Evolutionary conservation across 2,113 vertebrate genomes (phyloP), one percentile per base, ranked within the genome.

Genomic region (Phalacrocorax pelagicus): DNA sequence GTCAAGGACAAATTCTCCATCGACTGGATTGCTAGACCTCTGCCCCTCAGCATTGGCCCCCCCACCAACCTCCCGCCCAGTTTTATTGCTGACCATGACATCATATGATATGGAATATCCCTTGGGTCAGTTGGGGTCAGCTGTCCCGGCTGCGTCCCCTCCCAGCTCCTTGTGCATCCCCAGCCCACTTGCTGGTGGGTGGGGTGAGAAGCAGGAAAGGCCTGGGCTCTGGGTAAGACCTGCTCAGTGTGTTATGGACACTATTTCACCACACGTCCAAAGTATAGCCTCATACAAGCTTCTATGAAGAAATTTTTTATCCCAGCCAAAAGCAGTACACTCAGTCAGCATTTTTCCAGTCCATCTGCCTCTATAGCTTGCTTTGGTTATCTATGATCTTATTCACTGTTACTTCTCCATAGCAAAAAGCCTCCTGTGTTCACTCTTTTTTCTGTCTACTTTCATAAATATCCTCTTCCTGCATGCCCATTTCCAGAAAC

Each of bases 171-270:
- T 52, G 7, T 10, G 8, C 38, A 6, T 32, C 17, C 15, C 38
- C 23, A n/a, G 15, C 19, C 30, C 14, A 1, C 38, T 30, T 4
- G 0, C 7, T 62, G 9, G 9, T 3, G 21, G 11, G 17, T 2
- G 5, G 27, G 4, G 27, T 11, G 34, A 57, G 22, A 2, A 57
- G n/a, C 40, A 34, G 34, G 38, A 74, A 32, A 38, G 21, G 22
- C 14, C 70, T 38, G 32, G 32, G 16, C 6, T 5, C n/a, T 38
- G 34, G 23, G 36, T 51, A 4, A 83, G 44, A 3, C 6, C 55
- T n/a, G 55, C 66, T 51, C 36, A 51, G 29, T 8, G 51, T 7
- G 4, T 69, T 40, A 44, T 27, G 13, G 49, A 38, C 42, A 21
- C n/a, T 47, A 11, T n/a, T 71, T 6, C 46, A 61, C 30, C 66